phyloP scores from a whole-genome alignment of 2,113 vertebrate species.

The Ardeotis arabs region DNA sequence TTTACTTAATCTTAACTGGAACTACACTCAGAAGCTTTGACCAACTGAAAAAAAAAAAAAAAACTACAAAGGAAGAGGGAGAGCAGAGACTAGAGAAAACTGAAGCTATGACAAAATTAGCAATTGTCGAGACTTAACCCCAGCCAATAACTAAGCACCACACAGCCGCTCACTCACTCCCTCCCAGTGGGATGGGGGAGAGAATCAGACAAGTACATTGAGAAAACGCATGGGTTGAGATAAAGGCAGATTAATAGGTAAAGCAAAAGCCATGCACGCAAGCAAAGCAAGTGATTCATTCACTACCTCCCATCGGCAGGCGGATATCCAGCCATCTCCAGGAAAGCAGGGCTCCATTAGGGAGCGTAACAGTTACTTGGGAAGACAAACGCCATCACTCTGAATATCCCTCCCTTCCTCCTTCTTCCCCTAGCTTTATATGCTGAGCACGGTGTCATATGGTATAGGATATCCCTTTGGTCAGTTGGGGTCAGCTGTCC shows the following conservation, averaged over 20 bases:
- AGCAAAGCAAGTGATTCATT: background rate
- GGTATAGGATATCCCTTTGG: background rate
- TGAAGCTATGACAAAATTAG: background rate
- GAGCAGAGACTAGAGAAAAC: background rate
- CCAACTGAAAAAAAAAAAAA: background rate
- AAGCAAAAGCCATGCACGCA: accelerated
- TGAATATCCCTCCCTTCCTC: background rate
- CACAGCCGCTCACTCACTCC: background rate
- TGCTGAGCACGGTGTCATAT: background rate
- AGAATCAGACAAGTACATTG: background rate
- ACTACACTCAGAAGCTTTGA: background rate
- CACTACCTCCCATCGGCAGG: background rate
- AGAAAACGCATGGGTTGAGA: background rate
- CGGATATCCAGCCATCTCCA: background rate
- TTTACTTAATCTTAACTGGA: background rate
- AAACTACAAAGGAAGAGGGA: background rate
- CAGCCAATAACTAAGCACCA: background rate
- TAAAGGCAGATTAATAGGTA: background rate
- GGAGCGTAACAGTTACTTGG: accelerated
- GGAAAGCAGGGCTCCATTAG: background rate
- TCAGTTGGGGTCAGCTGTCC: accelerated
- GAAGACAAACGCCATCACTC: background rate
- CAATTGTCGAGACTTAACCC: background rate
- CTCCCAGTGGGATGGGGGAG: accelerated
- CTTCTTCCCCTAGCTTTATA: background rate